Percentiles rank a stretch among this genome's conserved stretches.
These are phyloP conservation scores for Tetramorium alpestre DNA, from an alignment of 1,140 invertebrate genomes.

Conservation along the genomic window DNA sequence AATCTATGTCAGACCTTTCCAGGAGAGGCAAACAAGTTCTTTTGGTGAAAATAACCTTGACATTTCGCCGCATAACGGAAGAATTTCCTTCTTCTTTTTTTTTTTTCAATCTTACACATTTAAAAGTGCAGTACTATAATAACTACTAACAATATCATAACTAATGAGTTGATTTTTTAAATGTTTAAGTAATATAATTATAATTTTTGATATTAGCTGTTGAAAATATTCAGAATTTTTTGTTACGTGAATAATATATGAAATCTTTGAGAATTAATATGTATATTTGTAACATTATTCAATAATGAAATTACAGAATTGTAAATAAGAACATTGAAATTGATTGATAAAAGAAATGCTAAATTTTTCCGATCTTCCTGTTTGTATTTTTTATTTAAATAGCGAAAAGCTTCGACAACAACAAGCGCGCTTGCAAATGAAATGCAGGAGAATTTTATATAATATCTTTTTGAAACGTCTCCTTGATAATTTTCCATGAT, in stretches of 20 bases:
- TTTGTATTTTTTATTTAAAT: neutral
- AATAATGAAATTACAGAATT: neutral
- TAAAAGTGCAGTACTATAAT: neutral
- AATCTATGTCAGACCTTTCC: slow-evolving; percentile 37
- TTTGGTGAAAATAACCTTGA: slow-evolving; percentile 43
- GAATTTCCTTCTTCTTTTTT: neutral
- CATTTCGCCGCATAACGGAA: neutral
- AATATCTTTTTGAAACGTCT: neutral
- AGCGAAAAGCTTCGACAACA: neutral
- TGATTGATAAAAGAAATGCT: neutral
- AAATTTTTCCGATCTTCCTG: neutral
- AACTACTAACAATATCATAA: neutral
- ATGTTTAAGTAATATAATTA: neutral
- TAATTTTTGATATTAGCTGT: neutral
- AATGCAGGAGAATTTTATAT: slow-evolving; percentile 10
- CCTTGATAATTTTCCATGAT: slow-evolving; percentile 20
- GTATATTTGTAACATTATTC: neutral
- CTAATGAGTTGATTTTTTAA: neutral
- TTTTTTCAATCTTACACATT: neutral
- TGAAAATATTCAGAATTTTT: neutral
- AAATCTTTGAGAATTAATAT: neutral
- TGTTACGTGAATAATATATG: neutral
- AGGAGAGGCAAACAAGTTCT: neutral
- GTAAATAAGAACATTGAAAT: neutral
- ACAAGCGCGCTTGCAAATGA: neutral